These are phyloP conservation scores for Cataglyphis cursor DNA, from an alignment of 2,888 invertebrate species.

Conservation along the genomic window DNA sequence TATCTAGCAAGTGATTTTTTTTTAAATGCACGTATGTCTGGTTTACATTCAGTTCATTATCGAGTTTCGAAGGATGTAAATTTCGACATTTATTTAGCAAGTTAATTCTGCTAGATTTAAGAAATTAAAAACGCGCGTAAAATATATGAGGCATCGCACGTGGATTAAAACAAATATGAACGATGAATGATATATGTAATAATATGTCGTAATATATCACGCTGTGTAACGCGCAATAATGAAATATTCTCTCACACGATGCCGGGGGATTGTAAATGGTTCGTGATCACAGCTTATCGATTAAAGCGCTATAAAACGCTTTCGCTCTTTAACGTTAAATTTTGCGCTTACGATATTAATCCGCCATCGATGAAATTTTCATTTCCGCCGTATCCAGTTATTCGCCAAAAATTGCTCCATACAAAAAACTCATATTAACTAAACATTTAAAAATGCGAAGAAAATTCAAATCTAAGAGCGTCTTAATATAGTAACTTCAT, in stretches of 20 bases:
- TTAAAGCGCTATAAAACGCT: constrained; percentile 48
- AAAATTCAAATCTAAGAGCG: constrained; percentile 22
- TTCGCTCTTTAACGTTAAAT: constrained; percentile 54
- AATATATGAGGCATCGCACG: constrained; percentile 23
- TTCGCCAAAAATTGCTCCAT: constrained; percentile 25
- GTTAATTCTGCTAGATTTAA: not conserved
- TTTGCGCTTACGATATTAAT: constrained; percentile 46
- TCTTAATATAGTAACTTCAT: not conserved
- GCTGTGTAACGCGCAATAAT: constrained; percentile 44
- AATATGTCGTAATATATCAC: constrained; percentile 48
- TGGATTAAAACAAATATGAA: constrained; percentile 39
- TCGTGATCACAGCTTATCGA: constrained; percentile 49
- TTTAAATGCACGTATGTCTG: not conserved
- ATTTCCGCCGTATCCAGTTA: constrained; percentile 25
- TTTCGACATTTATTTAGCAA: not conserved
- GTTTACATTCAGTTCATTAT: not conserved
- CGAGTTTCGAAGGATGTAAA: not conserved
- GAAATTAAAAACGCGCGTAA: constrained; percentile 7
- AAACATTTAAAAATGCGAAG: not conserved
- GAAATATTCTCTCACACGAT: constrained; percentile 41
- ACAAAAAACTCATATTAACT: constrained; percentile 8
- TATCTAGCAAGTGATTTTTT: not conserved
- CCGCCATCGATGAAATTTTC: constrained; percentile 39
- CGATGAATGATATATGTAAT: constrained; percentile 50
- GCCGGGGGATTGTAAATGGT: constrained; percentile 41